Percentiles rank a stretch among this genome's conserved stretches.
Conservation (phyloP, 2,888 invertebrate genomes). For the Lacanobia wlatinum region DNA sequence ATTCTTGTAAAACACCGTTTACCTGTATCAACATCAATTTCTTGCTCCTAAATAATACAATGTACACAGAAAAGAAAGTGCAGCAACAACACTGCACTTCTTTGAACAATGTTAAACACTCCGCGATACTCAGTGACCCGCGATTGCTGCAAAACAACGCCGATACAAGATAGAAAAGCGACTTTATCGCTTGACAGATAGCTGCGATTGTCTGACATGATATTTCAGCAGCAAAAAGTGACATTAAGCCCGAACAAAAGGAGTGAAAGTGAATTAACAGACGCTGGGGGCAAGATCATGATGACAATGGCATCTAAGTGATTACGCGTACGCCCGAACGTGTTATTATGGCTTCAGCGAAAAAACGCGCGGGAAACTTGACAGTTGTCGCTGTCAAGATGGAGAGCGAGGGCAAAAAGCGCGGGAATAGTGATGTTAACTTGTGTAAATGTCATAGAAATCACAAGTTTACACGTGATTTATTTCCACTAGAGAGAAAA, state of each 20-base stretch:
- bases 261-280: constrained; percentile 81
- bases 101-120: constrained; percentile 70
- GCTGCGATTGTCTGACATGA: constrained; percentile 77
- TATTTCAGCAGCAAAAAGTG: constrained; percentile 80
- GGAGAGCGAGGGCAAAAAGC: constrained; percentile 54
- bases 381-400: constrained; percentile 40
- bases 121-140: constrained; percentile 72
- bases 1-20: constrained; percentile 32
- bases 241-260: constrained; percentile 82
- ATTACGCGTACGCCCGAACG: constrained; percentile 68
- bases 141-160: constrained; percentile 70
- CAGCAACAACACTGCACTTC: constrained; percentile 43
- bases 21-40: constrained; percentile 43
- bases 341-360: constrained; percentile 66
- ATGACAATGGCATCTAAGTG: constrained; percentile 71
- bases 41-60: constrained; percentile 29
- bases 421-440: constrained; percentile 42
- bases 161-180: constrained; percentile 80
- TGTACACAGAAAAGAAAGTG: constrained; percentile 53
- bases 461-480: constrained; percentile 39
- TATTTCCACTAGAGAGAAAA: constrained; percentile 42
- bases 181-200: constrained; percentile 77
- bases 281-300: constrained; percentile 63
- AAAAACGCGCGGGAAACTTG: constrained; percentile 61
- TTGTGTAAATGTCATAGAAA: constrained; percentile 50